Conservation (phyloP, 2,113 vertebrate genomes). For the Paramormyrops kingsleyae region DNA sequence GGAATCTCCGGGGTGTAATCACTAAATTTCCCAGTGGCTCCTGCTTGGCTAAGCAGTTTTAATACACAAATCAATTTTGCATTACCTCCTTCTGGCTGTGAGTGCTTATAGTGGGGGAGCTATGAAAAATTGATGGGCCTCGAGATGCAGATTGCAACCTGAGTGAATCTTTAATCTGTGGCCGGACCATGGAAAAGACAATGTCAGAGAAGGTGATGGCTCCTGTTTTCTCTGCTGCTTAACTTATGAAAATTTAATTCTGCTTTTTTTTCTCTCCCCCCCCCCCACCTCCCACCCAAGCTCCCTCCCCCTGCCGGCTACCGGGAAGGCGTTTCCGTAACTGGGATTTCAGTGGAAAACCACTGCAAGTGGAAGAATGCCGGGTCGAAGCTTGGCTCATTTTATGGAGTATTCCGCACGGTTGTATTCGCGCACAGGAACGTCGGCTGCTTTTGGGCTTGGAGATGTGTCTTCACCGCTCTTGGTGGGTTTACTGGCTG, state of each 20-base stretch:
- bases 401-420: not conserved
- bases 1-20: slow-evolving; percentile 62
- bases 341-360: slow-evolving; percentile 20
- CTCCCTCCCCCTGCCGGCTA: not conserved
- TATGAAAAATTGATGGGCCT: slow-evolving; percentile 82
- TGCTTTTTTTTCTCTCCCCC: not conserved
- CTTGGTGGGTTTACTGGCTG: not conserved
- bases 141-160: slow-evolving; percentile 72
- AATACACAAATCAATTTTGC: slow-evolving; percentile 87
- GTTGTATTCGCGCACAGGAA: not conserved
- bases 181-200: slow-evolving; percentile 53
- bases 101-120: slow-evolving; percentile 69
- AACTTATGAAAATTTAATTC: slow-evolving; percentile 48
- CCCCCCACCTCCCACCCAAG: not conserved
- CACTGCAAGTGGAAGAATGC: slow-evolving; percentile 10
- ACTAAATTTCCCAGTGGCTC: slow-evolving; percentile 66
- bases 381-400: slow-evolving; percentile 22
- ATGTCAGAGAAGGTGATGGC: slow-evolving; percentile 56
- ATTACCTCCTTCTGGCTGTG: slow-evolving; percentile 78
- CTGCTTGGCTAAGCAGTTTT: slow-evolving; percentile 79
- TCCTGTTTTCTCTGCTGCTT: slow-evolving; percentile 50
- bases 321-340: slow-evolving; percentile 28
- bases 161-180: slow-evolving; percentile 66
- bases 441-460: not conserved
- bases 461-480: not conserved